Percentiles rank a stretch among this genome's conserved stretches.
Evolutionary conservation across 1,140 invertebrate genomes (phyloP).

Genomic region (Catajapyx aquilonaris): DNA sequence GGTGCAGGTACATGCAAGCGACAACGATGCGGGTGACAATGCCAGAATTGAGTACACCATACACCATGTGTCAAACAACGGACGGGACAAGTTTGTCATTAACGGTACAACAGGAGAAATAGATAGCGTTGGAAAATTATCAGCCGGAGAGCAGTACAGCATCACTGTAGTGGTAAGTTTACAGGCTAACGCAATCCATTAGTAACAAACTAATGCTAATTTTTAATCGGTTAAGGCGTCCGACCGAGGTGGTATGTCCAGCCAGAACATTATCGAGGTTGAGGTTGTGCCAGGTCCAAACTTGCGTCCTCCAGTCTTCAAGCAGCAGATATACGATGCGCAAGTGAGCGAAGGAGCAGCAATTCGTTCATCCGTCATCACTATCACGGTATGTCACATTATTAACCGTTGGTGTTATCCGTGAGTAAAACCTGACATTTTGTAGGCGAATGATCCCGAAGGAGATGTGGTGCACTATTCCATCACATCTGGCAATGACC

Average conservation of each 20-base stretch:
- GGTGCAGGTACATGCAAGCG: conserved; percentile 53
- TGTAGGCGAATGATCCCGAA: conserved; percentile 63
- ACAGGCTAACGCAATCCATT: conserved; percentile 8
- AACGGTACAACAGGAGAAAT: conserved; percentile 56
- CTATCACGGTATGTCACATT: conserved; percentile 30
- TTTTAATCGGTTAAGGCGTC: conserved; percentile 18
- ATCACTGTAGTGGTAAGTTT: conserved; percentile 54
- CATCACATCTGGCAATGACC: conserved; percentile 64
- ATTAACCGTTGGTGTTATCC: conserved; percentile 8
- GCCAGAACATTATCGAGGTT: conserved; percentile 63
- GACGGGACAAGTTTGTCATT: conserved; percentile 61
- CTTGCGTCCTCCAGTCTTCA: conserved; percentile 57
- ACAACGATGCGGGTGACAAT: conserved; percentile 67
- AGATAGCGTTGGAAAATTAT: conserved; percentile 36
- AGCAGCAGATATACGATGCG: conserved; percentile 55
- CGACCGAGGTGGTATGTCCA: conserved; percentile 22
- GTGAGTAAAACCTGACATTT: conserved; percentile 9
- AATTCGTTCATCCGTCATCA: conserved; percentile 60
- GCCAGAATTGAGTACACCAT: conserved; percentile 61
- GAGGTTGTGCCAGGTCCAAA: conserved; percentile 62
- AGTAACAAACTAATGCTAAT: conserved; percentile 1
- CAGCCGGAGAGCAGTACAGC: conserved; percentile 69
- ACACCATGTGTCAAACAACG: conserved; percentile 76
- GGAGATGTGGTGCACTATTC: conserved; percentile 67
- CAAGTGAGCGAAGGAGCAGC: conserved; percentile 70